Base-by-base conservation (phyloP, 1,140 invertebrate genomes). In the Temnothorax curvispinosus region DNA sequence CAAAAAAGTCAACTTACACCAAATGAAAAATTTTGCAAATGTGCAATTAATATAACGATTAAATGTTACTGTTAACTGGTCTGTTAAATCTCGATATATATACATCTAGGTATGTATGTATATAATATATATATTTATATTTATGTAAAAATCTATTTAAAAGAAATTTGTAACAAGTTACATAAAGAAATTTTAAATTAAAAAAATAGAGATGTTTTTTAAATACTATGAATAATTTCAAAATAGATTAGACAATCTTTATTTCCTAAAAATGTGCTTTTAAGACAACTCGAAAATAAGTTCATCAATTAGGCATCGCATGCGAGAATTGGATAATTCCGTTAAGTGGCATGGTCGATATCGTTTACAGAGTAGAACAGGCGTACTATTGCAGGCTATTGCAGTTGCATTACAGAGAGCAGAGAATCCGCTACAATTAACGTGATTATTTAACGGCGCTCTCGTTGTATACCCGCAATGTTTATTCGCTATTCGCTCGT, bases 371-470 rank as follows among this genome's bases (percentile, higher is more conserved):
- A 65, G 44, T 78, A 47, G 76, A 78, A 78, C 76, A 52, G 41
- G 74, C 74, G 54, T 76, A 76, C 76, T 78, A 64, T 64, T 64
- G 76, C 58, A 78, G 60, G 76, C 76, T 65, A 78, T 78, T 65
- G 76, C 76, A 78, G 76, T 78, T 78, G 58, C 76, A 78, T 78
- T 78, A 78, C 76, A 78, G 60, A 65, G 58, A 64, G 76, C 41
- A 78, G 76, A 78, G 76, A 78, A 78, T 78, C 76, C 76, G 60
- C 76, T 78, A 78, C 76, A 78, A 78, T 78, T 78, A 78, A 78
- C 76, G 76, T 78, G 76, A 78, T 78, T 78, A 78, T 78, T 78
- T 78, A 78, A 78, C 76, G 32, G 60, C 76, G 76, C 27, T 78
- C 60, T 78, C 76, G 60, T 78, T 65, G 76, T 78, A 44, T 78